phyloP scores from a whole-genome alignment of 2,888 invertebrate species.

The Mythimna ferrago region DNA sequence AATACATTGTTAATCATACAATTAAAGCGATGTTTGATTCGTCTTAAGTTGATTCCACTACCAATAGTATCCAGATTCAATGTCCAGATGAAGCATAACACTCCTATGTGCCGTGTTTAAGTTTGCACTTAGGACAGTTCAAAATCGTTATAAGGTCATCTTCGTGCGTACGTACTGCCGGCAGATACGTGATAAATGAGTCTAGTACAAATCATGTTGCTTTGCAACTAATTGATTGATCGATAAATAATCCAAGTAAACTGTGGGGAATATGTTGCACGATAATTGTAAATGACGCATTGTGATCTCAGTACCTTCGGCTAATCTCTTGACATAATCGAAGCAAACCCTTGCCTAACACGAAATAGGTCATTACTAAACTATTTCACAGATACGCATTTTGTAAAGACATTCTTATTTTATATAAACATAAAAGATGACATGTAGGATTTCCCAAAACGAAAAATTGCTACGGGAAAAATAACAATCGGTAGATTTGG shows the following conservation, averaged over 20 bases:
- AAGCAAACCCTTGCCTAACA: background rate
- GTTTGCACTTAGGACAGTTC: background rate
- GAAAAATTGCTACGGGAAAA: constrained; percentile 1
- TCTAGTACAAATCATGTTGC: constrained; percentile 11
- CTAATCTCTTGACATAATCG: background rate
- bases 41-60: constrained; percentile 1
- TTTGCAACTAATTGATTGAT: constrained; percentile 15
- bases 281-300: constrained; percentile 23
- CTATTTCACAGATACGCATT: background rate
- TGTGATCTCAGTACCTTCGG: background rate
- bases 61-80: background rate
- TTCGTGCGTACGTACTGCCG: constrained; percentile 18
- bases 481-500: background rate
- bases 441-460: constrained; percentile 14
- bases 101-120: background rate
- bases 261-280: constrained; percentile 11
- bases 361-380: background rate
- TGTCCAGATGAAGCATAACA: background rate
- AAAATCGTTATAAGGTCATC: constrained; percentile 16
- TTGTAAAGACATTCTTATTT: background rate
- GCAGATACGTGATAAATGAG: constrained; percentile 9
- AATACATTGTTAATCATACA: constrained; percentile 26
- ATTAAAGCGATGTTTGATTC: background rate
- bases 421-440: background rate
- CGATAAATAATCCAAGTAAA: constrained; percentile 12